phyloP scores from a whole-genome alignment of 2,113 vertebrate species.

The Smithornis capensis region DNA sequence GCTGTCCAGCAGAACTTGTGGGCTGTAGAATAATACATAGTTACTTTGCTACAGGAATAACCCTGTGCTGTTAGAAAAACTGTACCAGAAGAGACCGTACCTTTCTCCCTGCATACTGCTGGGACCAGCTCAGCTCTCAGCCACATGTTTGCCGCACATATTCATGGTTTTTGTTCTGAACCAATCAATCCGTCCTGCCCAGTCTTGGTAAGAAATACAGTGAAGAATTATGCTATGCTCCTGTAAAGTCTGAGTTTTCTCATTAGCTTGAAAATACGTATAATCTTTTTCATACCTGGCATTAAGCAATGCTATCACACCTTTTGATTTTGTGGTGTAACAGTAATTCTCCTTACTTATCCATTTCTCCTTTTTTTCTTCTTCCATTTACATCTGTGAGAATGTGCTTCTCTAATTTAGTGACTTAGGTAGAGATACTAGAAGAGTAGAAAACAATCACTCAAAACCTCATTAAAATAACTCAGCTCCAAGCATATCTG shows the following conservation, averaged over 20 bases:
- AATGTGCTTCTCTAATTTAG: slow-evolving; percentile 48
- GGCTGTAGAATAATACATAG: not conserved
- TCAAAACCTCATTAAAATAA: slow-evolving; percentile 66
- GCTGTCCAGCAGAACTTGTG: not conserved
- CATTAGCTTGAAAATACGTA: slow-evolving; percentile 52
- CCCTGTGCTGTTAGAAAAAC: not conserved
- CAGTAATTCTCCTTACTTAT: slow-evolving; percentile 9
- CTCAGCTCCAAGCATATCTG: not conserved
- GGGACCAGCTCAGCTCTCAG: not conserved
- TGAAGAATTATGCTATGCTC: not conserved
- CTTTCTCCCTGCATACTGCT: not conserved
- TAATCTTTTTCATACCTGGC: not conserved
- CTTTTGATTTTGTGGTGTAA: slow-evolving; percentile 29
- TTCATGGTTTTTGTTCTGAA: not conserved
- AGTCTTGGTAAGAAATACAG: not conserved
- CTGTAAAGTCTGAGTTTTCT: slow-evolving; percentile 23
- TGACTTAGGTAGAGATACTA: slow-evolving; percentile 29
- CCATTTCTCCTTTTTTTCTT: not conserved
- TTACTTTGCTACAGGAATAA: not conserved
- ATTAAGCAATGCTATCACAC: not conserved
- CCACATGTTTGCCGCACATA: not conserved
- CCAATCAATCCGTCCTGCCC: not conserved
- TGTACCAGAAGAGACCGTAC: rapidly evolving
- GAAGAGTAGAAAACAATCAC: slow-evolving; percentile 53
- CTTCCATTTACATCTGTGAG: not conserved